Evolutionary conservation across 1,140 invertebrate species (phyloP).

Genomic region (Asbolus verrucosus): DNA sequence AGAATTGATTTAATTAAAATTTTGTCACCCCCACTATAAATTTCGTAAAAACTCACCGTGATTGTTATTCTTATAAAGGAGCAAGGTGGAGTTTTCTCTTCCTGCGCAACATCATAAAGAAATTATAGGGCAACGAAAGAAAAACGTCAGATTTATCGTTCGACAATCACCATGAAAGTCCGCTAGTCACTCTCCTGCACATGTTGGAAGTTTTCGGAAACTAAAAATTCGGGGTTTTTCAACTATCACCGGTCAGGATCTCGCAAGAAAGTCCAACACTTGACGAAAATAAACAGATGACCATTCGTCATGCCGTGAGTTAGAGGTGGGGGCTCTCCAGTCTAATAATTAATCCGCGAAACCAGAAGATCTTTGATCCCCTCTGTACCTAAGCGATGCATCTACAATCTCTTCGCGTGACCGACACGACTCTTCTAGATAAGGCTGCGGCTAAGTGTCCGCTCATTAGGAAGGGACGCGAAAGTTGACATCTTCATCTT

Average conservation of each 20-base stretch:
- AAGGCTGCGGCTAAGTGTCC: background rate
- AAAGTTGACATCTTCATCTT: conserved; percentile 32
- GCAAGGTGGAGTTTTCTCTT: conserved; percentile 23
- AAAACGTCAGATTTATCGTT: conserved; percentile 21
- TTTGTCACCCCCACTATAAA: conserved; percentile 58
- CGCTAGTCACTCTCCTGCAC: conserved; percentile 3
- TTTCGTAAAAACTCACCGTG: conserved; percentile 47
- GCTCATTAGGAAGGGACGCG: background rate
- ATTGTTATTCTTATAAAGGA: conserved; percentile 29
- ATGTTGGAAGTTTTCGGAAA: background rate
- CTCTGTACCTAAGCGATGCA: no score
- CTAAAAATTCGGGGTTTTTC: background rate
- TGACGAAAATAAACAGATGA: background rate
- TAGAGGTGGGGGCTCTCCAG: no score
- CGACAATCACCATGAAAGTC: conserved; percentile 8
- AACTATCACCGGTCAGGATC: conserved; percentile 36
- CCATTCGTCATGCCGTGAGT: conserved; percentile 31
- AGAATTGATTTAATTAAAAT: conserved; percentile 65
- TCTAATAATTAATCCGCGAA: no score
- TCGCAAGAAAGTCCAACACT: conserved; percentile 15
- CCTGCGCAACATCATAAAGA: conserved; percentile 36
- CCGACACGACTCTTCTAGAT: no score
- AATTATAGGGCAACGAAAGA: conserved; percentile 25
- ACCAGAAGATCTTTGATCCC: no score
- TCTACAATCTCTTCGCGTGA: no score